Base-by-base conservation (phyloP, 2,888 invertebrate species). In the Trypoxylon attenuatum region DNA sequence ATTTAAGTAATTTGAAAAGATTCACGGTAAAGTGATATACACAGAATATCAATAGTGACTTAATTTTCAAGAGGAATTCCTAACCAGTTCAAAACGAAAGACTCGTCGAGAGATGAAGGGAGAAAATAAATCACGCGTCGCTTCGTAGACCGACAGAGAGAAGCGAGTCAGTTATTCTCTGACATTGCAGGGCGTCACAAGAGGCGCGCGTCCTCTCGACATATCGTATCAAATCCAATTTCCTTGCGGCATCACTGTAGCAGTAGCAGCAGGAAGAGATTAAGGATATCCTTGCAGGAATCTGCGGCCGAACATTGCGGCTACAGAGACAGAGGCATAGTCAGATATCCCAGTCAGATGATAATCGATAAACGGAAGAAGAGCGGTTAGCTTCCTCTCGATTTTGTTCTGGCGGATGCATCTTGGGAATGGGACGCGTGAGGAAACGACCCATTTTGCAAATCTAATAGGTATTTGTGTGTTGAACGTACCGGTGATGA, bases 361-460 rank as follows among this genome's bases (percentile, higher is more conserved):
- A 57, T 71, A 65, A 71, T 65, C 61, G 65, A 55, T 2, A 5
- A 10, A 38, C 8, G 33, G 33, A 33, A 13, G 33, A n/a, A 33
- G 8, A 4, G 5, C 33, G 33, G 8, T n/a, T 38, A 54, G 58
- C 58, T 62, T 71, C 58, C 49, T 54, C 61, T 43, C 52, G 66
- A 71, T 71, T 71, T 71, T 69, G 58, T 54, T 51, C 54, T 65
- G 39, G 55, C 55, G 59, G 59, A 58, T 51, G 54, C 43, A 51
- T 39, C 39, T 10, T 33, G n/a, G n/a, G n/a, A n/a, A n/a, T n/a
- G n/a, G n/a, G n/a, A n/a, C n/a, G n/a, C n/a, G n/a, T n/a, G n/a
- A n/a, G n/a, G n/a, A n/a, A n/a, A n/a, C n/a, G n/a, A n/a, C n/a
- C n/a, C n/a, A n/a, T n/a, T n/a, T n/a, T n/a, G n/a, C n/a, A n/a